A percentile compares a stretch with the other conserved stretches of the same genome.
Conservation (phyloP, 2,888 invertebrate genomes). For the Halictus ligatus region DNA sequence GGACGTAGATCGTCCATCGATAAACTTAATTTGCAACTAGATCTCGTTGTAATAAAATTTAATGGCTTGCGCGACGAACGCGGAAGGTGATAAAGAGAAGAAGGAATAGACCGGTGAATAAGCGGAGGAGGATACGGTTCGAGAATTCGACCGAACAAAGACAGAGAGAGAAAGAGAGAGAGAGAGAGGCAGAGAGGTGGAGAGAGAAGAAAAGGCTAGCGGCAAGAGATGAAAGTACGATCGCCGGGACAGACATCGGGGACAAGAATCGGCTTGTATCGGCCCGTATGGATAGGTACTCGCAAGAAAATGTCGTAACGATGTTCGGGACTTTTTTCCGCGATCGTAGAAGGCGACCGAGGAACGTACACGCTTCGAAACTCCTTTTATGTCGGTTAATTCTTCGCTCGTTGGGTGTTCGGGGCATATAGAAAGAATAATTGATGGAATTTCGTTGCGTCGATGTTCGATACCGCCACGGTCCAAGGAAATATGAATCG, state of each 20-base stretch:
- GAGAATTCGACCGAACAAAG: conserved; percentile 16
- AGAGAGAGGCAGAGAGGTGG: background rate
- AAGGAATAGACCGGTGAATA: conserved; percentile 32
- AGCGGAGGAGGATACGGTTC: conserved; percentile 9
- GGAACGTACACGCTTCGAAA: conserved; percentile 63
- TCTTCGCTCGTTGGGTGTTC: conserved; percentile 38
- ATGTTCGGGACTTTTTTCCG: conserved; percentile 62
- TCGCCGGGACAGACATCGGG: conserved; percentile 53
- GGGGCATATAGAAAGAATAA: conserved; percentile 26
- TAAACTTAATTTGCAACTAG: conserved; percentile 55
- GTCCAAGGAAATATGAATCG: conserved; percentile 12
- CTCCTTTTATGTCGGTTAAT: conserved; percentile 58
- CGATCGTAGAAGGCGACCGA: conserved; percentile 50
- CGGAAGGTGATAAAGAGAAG: conserved; percentile 45
- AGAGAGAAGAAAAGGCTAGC: conserved; percentile 33
- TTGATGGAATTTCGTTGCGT: conserved; percentile 42
- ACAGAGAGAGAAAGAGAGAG: background rate
- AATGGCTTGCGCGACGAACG: conserved; percentile 39
- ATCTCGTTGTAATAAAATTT: conserved; percentile 57
- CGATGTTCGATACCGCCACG: background rate
- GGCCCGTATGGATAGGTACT: conserved; percentile 53
- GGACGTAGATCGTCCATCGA: conserved; percentile 16
- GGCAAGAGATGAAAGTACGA: conserved; percentile 65
- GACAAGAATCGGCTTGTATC: conserved; percentile 68
- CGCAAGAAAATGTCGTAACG: conserved; percentile 67